Evolutionary conservation across 2,888 invertebrate species (phyloP).

Genomic region (Tromatobia lineatoria): DNA sequence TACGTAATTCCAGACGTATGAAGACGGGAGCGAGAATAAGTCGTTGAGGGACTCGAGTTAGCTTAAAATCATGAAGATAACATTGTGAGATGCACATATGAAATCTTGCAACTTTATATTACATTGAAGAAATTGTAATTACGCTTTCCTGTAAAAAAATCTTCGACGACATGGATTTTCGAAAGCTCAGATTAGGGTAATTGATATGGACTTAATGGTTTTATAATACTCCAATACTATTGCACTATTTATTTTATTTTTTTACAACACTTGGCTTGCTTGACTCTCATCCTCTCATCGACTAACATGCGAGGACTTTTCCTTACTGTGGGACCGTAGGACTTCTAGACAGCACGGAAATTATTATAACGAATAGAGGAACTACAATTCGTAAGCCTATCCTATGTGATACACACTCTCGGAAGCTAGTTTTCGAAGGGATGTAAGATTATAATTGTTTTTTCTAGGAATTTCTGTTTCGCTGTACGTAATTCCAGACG

Average conservation of each 20-base stretch:
- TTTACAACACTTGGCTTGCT: no score
- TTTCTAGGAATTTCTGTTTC: background rate
- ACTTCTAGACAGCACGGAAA: slow-evolving; percentile 9
- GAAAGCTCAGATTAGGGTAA: no score
- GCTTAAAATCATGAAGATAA: no score
- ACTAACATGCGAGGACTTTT: background rate
- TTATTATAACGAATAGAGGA: slow-evolving; percentile 37
- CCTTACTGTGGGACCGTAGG: slow-evolving; percentile 1
- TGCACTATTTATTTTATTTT: no score
- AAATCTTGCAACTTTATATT: background rate
- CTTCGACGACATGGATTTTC: no score
- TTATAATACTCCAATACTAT: no score
- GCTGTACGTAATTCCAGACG: background rate
- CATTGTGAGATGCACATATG: no score
- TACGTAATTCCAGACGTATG: background rate
- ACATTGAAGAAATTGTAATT: no score
- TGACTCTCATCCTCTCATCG: slow-evolving; percentile 26
- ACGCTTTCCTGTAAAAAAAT: no score
- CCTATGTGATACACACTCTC: slow-evolving; percentile 23
- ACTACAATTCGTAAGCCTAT: slow-evolving; percentile 32
- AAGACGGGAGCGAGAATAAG: background rate
- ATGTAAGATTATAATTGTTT: background rate
- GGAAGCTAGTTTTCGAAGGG: background rate
- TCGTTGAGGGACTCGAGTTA: background rate
- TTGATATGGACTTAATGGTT: no score